These are phyloP conservation scores for Xylota segnis DNA, from an alignment of 2,888 invertebrate genomes.

Conservation along the genomic window DNA sequence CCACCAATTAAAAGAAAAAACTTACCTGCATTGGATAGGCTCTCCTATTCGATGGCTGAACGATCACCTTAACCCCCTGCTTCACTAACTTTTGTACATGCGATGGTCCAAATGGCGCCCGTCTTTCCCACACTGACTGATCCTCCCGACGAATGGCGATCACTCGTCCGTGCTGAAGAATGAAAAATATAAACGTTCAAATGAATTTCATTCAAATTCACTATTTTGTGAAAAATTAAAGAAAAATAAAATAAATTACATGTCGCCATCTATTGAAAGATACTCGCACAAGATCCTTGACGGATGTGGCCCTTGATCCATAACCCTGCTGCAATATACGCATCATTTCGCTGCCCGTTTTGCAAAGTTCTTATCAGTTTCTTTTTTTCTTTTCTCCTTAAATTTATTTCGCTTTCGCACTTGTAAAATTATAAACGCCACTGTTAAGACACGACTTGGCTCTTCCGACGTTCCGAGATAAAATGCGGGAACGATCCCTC, in stretches of 20 bases:
- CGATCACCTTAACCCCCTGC: conserved; percentile 96
- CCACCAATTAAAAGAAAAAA: no score
- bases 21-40: conserved; percentile 98
- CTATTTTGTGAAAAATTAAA: conserved; percentile 1
- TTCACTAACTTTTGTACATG: conserved; percentile 95
- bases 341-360: conserved; percentile 80
- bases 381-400: conserved; percentile 27
- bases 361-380: conserved; percentile 19
- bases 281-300: conserved; percentile 73
- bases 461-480: conserved; percentile 70
- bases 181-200: conserved; percentile 28
- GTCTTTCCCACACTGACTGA: conserved; percentile 97
- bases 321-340: conserved; percentile 80
- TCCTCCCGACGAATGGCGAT: conserved; percentile 96
- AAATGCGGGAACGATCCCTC: conserved; percentile 58
- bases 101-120: conserved; percentile 96
- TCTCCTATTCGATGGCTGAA: conserved; percentile 98
- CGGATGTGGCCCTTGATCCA: conserved; percentile 72
- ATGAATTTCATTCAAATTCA: neutral
- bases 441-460: conserved; percentile 52
- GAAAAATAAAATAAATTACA: conserved; percentile 78
- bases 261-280: conserved; percentile 81
- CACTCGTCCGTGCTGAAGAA: conserved; percentile 87
- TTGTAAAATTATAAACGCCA: conserved; percentile 49
- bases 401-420: conserved; percentile 38